Base-by-base conservation (phyloP, 2,888 invertebrate genomes). In the Branchellion lobata region DNA sequence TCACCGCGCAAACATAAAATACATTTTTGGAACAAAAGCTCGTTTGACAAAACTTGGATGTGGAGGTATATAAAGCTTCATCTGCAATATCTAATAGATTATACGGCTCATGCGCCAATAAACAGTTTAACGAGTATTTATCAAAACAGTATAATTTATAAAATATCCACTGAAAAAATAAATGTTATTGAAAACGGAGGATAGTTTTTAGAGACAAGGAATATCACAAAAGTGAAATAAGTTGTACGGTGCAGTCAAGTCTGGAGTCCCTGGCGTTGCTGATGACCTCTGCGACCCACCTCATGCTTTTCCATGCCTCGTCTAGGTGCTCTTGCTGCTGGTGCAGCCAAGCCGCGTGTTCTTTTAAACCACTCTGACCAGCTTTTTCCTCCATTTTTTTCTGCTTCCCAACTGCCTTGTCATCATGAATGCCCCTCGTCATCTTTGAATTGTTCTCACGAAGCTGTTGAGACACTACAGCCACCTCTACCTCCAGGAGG, bases 231-330 rank as follows among this genome's bases (percentile, higher is more conserved):
- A n/a, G n/a, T n/a, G n/a, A n/a, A n/a, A n/a, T n/a, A n/a, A 88
- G 84, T 3, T 87, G 86, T 69, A 90, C 85, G 33, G 89, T 88
- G 40, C 85, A 85, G 1, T 82, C 82, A 47, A 84, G 82, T 40
- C 83, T 85, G 79, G 92, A 91, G 85, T 97, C 97, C 81, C 98
- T 91, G 0, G 97, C 96, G 86, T 94, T 94, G 0, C 94, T 92
- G 79, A 98, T 94, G 5, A 96, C 92, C 86, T 97, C 96, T 91
- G 96, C 94, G 29, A 98, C 90, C 98, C 98, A 99, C 27, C 99
- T 91, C 68, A 94, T 92, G 29, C 93, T 92, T 85, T 95, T 94
- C 98, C 98, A 98, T 1, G 94, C 92, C 0, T 91, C 88, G 85
- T 97, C 97, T 71, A 97, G 89, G 85, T 92, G 93, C 47, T 91